Base-by-base conservation (phyloP, 2,888 invertebrate genomes). In the Cryptus viduatorius region DNA sequence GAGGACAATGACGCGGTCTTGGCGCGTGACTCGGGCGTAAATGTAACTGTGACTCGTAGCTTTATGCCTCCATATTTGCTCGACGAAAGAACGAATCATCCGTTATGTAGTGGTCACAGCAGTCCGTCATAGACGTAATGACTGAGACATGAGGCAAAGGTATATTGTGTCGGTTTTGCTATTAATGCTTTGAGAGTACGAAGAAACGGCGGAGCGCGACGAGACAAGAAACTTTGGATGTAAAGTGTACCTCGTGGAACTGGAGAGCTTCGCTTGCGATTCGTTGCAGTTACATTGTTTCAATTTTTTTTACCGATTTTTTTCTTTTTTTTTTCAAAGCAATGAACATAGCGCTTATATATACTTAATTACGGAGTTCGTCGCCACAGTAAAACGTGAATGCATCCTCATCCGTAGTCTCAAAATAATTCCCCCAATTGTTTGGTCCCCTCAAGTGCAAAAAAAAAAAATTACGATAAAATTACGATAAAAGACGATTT, bases 1-100 rank as follows among this genome's bases (percentile, higher is more conserved):
- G 81, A 85, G 82, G 79, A 79, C 84, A 72, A 85, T 85, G 82
- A 79, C 82, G 84, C 71, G 37, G 44, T 65, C 64, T 44, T 61
- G 59, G 75, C 64, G 48, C 48, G 59, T 73, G 80, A 61, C 61
- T 50, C 56, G 31, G 19, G 29, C 67, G 42, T 59, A 16, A 65
- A 31, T 68, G 24, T 56, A 68, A 31, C 46, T 56, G 67, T 53
- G 42, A 42, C 46, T 64, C 67, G 72, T 67, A 31, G 68, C 50
- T 81, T 56, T 64, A 64, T 53, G n/a, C 68, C 37, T 64, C 31
- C 31, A 44, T 48, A 37, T 3, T 31, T 48, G 59, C 14, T 29
- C 48, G 12, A 14, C 56, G 56, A 67, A 77, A 65, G 46, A 68
- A 59, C 37, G 48, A 81, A 79, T 69, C 69, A 69, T 78, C 73